Evolutionary conservation across 1,140 invertebrate species (phyloP).

Genomic region (Gerris buenoi): DNA sequence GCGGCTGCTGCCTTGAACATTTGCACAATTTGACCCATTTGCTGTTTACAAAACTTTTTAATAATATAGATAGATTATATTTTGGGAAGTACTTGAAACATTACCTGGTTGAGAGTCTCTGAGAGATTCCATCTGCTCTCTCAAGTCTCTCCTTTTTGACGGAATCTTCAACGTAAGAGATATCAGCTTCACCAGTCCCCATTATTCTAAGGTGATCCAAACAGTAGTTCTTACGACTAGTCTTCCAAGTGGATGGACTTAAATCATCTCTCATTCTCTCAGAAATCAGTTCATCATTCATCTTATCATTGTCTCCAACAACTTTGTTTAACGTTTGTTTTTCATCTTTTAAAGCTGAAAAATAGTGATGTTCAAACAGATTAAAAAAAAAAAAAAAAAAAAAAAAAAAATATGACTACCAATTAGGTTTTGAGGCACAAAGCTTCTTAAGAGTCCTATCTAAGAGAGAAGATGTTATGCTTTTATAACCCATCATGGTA

Average conservation of each 20-base stretch:
- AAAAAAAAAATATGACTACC: too few species aligned
- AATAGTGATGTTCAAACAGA: too few species aligned
- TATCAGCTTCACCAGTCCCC: neutral
- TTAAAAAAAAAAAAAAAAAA: too few species aligned
- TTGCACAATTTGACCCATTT: too few species aligned
- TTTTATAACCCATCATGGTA: too few species aligned
- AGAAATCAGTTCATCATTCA: neutral
- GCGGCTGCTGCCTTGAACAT: too few species aligned
- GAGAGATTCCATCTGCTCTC: slow-evolving; percentile 14
- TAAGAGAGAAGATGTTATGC: too few species aligned
- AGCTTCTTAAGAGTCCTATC: too few species aligned
- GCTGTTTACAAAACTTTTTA: too few species aligned
- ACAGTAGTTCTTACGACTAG: neutral
- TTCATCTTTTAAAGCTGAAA: slow-evolving; percentile 12
- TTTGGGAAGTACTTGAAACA: too few species aligned
- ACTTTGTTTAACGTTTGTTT: slow-evolving; percentile 6
- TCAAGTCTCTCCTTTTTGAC: slow-evolving; percentile 18
- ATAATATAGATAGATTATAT: too few species aligned
- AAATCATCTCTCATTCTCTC: neutral
- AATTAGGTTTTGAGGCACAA: too few species aligned
- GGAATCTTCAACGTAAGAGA: slow-evolving; percentile 11
- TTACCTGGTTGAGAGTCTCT: slow-evolving; percentile 8
- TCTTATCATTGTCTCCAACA: slow-evolving; percentile 2
- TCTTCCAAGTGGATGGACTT: neutral
- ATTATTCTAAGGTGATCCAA: neutral